These are phyloP conservation scores for Zaprionus taronus DNA, from an alignment of 1,140 invertebrate genomes.

Conservation along the genomic window DNA sequence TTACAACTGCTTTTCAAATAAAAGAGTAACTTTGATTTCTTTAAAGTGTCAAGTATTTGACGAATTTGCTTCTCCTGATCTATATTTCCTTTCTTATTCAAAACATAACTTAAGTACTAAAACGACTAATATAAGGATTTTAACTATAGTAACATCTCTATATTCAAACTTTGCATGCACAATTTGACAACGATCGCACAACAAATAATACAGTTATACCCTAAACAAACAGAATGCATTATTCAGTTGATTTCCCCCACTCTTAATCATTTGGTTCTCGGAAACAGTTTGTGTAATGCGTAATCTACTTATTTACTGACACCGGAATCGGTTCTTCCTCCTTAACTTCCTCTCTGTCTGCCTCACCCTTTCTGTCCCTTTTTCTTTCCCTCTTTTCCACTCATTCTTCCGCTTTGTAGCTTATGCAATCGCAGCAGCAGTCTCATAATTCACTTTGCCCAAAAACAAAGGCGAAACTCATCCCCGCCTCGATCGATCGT, in stretches of 20 bases:
- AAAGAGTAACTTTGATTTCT: not conserved
- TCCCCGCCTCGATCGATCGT: slow-evolving; percentile 1
- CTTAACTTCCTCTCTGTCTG: not conserved
- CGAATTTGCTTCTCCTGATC: no score
- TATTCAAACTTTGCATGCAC: not conserved
- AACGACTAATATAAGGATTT: no score
- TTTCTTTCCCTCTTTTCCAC: not conserved
- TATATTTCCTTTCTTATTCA: no score
- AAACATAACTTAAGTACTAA: no score
- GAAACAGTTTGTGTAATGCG: slow-evolving; percentile 1
- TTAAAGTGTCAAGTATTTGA: no score
- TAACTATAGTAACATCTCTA: not conserved
- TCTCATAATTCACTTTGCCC: not conserved
- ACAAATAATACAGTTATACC: not conserved
- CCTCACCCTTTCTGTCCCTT: not conserved
- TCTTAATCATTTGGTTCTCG: slow-evolving; percentile 16
- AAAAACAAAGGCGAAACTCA: slow-evolving; percentile 6
- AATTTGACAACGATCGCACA: not conserved
- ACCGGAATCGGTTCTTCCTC: slow-evolving; percentile 23
- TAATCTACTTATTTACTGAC: slow-evolving; percentile 29
- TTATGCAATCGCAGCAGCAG: not conserved
- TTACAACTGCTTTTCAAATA: not conserved
- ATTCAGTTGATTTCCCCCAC: not conserved
- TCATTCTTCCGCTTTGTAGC: not conserved
- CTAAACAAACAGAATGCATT: not conserved